Evolutionary conservation across 2,113 vertebrate genomes (phyloP).

Genomic region (Nibea coibor): DNA sequence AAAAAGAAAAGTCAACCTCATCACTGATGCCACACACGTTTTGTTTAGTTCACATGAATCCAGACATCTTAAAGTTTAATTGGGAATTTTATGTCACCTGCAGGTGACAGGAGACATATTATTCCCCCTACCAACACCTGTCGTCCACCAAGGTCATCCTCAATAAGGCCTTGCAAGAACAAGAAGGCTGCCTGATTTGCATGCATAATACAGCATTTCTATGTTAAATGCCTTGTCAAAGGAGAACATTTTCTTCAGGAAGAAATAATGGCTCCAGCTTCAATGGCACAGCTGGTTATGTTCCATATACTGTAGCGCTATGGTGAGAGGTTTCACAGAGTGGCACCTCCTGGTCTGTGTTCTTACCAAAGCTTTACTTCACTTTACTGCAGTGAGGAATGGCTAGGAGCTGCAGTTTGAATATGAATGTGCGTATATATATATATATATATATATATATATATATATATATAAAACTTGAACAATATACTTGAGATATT

Average conservation of each 20-base stretch:
- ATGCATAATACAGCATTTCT: conserved; percentile 71
- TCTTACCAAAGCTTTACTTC: background rate
- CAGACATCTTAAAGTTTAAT: conserved; percentile 79
- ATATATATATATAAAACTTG: background rate
- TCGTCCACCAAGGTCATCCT: conserved; percentile 77
- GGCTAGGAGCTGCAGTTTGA: conserved; percentile 27
- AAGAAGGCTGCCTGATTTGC: conserved; percentile 68
- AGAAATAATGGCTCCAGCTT: conserved; percentile 36
- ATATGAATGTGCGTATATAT: conserved; percentile 47
- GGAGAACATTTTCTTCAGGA: conserved; percentile 51
- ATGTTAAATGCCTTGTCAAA: conserved; percentile 72
- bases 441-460: too few relatives aligned
- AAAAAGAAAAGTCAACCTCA: conserved; percentile 18
- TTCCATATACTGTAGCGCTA: conserved; percentile 6
- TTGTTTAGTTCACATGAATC: conserved; percentile 70
- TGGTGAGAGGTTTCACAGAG: conserved; percentile 12
- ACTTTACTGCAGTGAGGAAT: conserved; percentile 21
- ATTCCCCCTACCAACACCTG: conserved; percentile 78
- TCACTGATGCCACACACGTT: conserved; percentile 63
- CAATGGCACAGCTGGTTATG: conserved; percentile 26
- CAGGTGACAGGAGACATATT: conserved; percentile 71
- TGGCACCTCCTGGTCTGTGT: conserved; percentile 18
- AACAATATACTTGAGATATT: conserved; percentile 55
- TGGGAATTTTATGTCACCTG: conserved; percentile 79
- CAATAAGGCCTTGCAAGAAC: conserved; percentile 43